These are phyloP conservation scores for Agrochola circellaris DNA, from an alignment of 2,888 invertebrate genomes.

Conservation along the genomic window DNA sequence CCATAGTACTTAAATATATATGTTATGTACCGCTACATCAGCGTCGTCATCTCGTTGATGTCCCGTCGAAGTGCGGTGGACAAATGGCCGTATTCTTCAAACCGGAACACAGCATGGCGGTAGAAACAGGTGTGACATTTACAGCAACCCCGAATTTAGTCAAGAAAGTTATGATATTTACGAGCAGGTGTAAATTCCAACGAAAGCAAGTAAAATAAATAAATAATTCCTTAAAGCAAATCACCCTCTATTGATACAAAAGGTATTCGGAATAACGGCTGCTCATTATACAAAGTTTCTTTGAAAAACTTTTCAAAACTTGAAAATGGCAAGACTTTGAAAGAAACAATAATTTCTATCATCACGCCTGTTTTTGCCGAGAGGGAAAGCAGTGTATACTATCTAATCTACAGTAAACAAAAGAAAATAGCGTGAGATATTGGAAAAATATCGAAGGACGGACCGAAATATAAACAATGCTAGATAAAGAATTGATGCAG, in stretches of 20 bases:
- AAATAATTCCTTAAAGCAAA: conserved; percentile 9
- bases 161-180: not conserved
- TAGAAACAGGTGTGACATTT: too few relatives aligned
- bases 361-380: rapidly evolving
- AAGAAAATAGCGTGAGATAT: conserved; percentile 6
- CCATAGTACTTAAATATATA: too few relatives aligned
- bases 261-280: not conserved
- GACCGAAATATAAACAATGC: conserved; percentile 13
- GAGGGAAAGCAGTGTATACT: not conserved
- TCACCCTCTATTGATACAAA: not conserved
- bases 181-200: not conserved
- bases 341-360: not conserved
- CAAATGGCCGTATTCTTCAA: too few relatives aligned
- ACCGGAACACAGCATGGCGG: too few relatives aligned
- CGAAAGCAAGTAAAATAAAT: not conserved
- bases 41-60: too few relatives aligned
- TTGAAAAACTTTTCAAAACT: not conserved
- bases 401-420: not conserved
- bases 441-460: conserved; percentile 15
- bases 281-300: not conserved
- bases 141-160: not conserved
- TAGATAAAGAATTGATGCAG: conserved; percentile 6
- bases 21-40: too few relatives aligned
- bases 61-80: too few relatives aligned
- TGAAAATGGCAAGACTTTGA: not conserved